Base-by-base conservation (phyloP, 2,888 invertebrate species). In the Melinaea marsaeus region DNA sequence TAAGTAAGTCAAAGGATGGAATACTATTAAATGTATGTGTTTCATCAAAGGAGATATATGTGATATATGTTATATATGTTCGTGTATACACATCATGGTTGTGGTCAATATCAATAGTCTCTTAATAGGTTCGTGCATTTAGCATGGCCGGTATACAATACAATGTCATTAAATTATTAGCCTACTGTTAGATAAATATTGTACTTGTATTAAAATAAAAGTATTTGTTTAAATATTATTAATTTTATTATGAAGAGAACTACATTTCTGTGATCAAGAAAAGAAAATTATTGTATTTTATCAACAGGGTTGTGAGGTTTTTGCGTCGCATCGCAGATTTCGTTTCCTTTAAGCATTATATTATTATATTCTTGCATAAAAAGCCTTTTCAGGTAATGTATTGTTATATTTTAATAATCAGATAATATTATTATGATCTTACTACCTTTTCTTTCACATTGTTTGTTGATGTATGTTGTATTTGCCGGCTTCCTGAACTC, bases 361-460 rank as follows among this genome's bases (percentile, higher is more conserved):
- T 51, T 32, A 51, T 51, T 51, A 32, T 51, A 32, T 51, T 51
- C 32, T 51, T 51, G 51, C 51, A 51, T 51, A 51, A 51, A 51
- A 51, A 51, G 51, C 32, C 7, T 51, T 51, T 51, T 32, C 9
- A 51, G 51, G 7, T 32, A 51, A 7, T 32, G 9, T 11, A 51
- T n/a, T 32, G 4, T 32, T 32, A 32, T 42, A 42, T 42, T 42
- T 42, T 42, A 42, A 42, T 42, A 42, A 7, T 42, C 42, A 9
- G 9, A 42, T 42, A 42, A 42, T 42, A 42, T 42, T 42, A 9
- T 42, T 42, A 42, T 42, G 7, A 42, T 9, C 42, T 42, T 42
- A 42, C 11, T 37, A 37, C 7, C 4, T 37, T 37, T 37, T 37
- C 7, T 37, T 37, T 37, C 37, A 37, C 37, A 37, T 6, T 37